Evolutionary conservation across 2,797 vertebrate genomes (phyloP).

Genomic region (Phrynocephalus vlangalii): DNA sequence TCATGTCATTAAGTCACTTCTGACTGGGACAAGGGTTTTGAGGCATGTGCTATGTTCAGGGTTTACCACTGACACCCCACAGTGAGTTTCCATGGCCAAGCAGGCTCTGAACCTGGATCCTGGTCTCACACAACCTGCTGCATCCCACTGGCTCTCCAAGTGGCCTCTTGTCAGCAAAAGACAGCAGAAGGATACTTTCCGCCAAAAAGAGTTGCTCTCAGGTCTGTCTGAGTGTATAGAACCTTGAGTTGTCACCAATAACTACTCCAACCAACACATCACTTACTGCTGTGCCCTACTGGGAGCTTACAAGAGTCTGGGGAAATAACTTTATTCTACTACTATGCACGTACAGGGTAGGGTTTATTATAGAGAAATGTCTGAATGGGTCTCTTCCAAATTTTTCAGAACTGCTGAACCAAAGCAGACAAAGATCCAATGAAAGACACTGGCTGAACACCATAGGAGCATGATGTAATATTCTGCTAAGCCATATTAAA

Average conservation of each 20-base stretch:
- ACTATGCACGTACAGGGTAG: neutral
- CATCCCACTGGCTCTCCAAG: too few species aligned
- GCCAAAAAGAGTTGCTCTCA: neutral
- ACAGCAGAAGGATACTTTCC: neutral
- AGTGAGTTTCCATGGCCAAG: too few species aligned
- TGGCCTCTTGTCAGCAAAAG: neutral
- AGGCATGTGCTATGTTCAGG: too few species aligned
- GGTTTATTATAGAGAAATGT: too few species aligned
- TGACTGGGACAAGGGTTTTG: too few species aligned
- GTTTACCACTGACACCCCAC: too few species aligned
- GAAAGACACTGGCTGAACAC: neutral
- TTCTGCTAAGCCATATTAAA: slow-evolving; percentile 2
- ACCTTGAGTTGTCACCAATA: neutral
- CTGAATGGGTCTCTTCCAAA: too few species aligned
- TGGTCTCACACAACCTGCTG: too few species aligned
- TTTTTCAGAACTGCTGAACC: neutral
- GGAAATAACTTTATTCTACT: neutral
- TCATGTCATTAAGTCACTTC: too few species aligned
- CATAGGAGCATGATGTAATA: neutral
- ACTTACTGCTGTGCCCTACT: neutral
- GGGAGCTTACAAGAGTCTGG: neutral
- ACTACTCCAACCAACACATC: neutral
- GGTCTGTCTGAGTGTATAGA: neutral
- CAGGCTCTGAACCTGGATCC: too few species aligned
- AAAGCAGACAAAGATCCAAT: neutral